These are phyloP conservation scores for Eupithecia subfuscata DNA, from an alignment of 2,888 invertebrate species.

Conservation along the genomic window DNA sequence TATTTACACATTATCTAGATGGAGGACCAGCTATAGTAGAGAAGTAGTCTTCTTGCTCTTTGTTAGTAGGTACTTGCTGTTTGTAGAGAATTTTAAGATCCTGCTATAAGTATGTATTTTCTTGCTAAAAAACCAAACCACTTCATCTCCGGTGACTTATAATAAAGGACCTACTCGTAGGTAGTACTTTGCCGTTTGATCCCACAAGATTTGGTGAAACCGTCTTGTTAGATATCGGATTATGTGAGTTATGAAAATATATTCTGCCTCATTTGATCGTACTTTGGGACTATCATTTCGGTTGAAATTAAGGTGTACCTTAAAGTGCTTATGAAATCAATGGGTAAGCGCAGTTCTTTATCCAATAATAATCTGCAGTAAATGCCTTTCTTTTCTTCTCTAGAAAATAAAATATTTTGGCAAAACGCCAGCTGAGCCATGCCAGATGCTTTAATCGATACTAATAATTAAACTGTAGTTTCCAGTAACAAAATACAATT, in stretches of 20 bases:
- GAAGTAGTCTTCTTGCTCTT: neutral
- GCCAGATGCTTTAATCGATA: constrained; percentile 3
- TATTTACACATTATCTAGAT: constrained; percentile 53
- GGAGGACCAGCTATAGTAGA: constrained; percentile 10
- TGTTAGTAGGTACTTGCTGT: neutral
- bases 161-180: neutral
- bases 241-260: no score
- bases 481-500: constrained; percentile 12
- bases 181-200: no score
- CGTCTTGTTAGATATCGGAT: neutral
- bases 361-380: neutral
- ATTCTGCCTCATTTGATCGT: no score
- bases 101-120: neutral
- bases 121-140: no score
- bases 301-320: no score
- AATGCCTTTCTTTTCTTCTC: neutral
- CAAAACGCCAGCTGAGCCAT: neutral
- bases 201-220: neutral
- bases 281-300: no score
- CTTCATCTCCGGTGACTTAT: neutral
- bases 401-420: constrained; percentile 1
- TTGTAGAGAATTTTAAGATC: neutral
- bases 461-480: constrained; percentile 1
- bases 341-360: neutral
- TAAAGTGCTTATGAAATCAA: neutral